These are phyloP conservation scores for Tanaodytes sp. DNA, from an alignment of 2,888 invertebrate genomes.

Conservation along the genomic window DNA sequence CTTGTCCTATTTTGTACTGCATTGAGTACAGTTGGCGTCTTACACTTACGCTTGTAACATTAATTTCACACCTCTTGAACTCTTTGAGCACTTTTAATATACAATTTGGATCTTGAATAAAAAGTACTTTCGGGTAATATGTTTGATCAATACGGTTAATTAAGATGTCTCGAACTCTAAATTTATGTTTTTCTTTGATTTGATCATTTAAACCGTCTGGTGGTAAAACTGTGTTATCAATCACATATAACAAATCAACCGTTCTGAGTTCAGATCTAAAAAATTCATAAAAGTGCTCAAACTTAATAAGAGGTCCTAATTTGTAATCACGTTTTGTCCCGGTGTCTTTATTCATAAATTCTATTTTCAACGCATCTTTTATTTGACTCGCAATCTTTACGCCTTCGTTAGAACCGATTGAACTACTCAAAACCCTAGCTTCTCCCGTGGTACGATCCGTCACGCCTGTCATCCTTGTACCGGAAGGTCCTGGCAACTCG, in stretches of 20 bases:
- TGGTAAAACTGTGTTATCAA: background rate
- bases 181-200: background rate
- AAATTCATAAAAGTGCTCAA: background rate
- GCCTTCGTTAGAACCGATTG: background rate
- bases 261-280: background rate
- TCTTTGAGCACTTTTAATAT: background rate
- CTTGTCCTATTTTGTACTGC: background rate
- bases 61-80: slow-evolving; percentile 27
- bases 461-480: too few relatives aligned
- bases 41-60: slow-evolving; percentile 37
- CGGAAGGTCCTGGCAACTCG: too few relatives aligned
- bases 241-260: background rate
- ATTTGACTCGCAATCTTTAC: background rate
- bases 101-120: background rate
- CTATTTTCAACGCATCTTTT: background rate
- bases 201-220: background rate
- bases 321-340: slow-evolving; percentile 4
- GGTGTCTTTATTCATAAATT: background rate
- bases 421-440: background rate
- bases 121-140: background rate
- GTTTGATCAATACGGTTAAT: background rate
- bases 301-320: background rate
- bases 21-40: slow-evolving; percentile 10
- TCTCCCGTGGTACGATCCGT: background rate
- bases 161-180: slow-evolving; percentile 2